phyloP scores from a whole-genome alignment of 2,113 vertebrate genomes.

The Scortum barcoo region DNA sequence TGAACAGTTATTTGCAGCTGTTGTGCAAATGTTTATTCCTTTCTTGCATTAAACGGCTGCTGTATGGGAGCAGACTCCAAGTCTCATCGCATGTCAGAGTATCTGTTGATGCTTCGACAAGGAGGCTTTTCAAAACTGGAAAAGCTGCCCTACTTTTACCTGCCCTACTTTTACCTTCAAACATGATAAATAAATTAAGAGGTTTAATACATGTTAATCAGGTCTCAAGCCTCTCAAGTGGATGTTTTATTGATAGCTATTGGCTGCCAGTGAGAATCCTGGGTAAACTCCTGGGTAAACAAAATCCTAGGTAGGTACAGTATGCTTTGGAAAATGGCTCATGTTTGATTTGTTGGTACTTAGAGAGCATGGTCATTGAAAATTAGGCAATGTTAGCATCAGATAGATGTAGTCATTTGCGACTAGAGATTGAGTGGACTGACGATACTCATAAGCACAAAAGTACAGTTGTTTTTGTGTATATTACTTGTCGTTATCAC shows the following conservation, averaged over 20 bases:
- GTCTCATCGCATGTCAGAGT: background rate
- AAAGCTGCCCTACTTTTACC: too few relatives aligned
- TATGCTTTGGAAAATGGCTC: background rate
- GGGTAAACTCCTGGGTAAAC: too few relatives aligned
- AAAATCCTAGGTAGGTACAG: too few relatives aligned
- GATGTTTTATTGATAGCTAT: too few relatives aligned
- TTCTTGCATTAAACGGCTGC: background rate
- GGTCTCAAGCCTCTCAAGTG: too few relatives aligned
- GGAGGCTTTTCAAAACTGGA: background rate
- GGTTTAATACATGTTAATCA: too few relatives aligned
- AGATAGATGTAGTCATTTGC: background rate
- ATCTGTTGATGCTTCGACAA: background rate
- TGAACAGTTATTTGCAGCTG: background rate
- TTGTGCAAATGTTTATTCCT: background rate
- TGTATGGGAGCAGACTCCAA: background rate
- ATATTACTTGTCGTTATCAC: conserved; percentile 1
- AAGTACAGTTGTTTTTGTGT: background rate
- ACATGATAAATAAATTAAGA: background rate
- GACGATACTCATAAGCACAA: background rate
- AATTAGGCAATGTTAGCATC: background rate
- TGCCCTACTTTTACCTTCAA: background rate
- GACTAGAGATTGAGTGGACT: background rate
- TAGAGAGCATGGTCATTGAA: background rate
- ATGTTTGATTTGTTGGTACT: background rate
- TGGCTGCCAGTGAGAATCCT: too few relatives aligned